Percentiles rank a stretch among this genome's conserved stretches.
phyloP scores from a whole-genome alignment of 2,113 vertebrate species.

The Caloenas nicobarica region DNA sequence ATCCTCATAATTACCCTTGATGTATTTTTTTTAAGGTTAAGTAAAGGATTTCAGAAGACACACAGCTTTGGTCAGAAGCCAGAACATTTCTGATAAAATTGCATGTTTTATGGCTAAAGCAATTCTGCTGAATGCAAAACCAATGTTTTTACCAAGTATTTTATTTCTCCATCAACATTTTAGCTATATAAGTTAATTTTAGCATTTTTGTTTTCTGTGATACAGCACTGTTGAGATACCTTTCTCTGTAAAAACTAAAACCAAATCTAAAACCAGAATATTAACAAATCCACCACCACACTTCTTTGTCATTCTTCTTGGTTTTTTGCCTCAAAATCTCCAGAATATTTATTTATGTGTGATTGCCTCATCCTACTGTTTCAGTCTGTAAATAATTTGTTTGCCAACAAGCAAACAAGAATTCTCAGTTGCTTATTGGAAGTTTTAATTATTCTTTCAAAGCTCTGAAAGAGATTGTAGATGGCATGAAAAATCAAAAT shows the following conservation, averaged over 20 bases:
- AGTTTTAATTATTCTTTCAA: not conserved
- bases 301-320: not conserved
- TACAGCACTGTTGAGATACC: not conserved
- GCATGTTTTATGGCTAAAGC: not conserved
- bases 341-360: not conserved
- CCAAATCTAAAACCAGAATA: not conserved
- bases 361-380: not conserved
- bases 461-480: not conserved
- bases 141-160: not conserved
- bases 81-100: not conserved
- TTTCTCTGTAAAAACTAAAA: not conserved
- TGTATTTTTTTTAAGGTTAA: not conserved
- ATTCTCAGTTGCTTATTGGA: not conserved
- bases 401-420: not conserved
- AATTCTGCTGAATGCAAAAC: not conserved
- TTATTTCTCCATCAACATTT: not conserved
- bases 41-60: not conserved
- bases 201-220: not conserved
- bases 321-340: not conserved
- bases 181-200: not conserved
- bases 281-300: not conserved
- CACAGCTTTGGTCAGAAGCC: not conserved
- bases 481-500: not conserved
- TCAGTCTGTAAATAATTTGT: not conserved
- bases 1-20: not conserved